Conservation (phyloP, 2,888 invertebrate species). For the Bugula neritina region DNA sequence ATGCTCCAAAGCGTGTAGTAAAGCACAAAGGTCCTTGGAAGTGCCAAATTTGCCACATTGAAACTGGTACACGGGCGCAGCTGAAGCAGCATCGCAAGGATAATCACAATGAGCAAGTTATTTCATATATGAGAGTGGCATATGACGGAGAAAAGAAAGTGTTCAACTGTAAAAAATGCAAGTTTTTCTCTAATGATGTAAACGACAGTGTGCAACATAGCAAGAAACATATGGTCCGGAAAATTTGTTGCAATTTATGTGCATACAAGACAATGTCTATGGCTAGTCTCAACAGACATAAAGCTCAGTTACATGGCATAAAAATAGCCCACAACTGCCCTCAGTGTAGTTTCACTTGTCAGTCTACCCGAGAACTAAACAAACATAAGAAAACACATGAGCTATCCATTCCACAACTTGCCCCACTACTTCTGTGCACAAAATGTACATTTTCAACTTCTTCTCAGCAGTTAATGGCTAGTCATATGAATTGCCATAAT, state of each 20-base stretch:
- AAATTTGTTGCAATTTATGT: background rate
- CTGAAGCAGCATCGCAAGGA: slow-evolving; percentile 7
- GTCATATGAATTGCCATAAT: background rate
- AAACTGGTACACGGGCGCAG: background rate
- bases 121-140: background rate
- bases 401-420: background rate
- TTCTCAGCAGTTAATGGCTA: background rate
- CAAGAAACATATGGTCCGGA: background rate
- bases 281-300: background rate
- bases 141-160: background rate
- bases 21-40: slow-evolving; percentile 1
- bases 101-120: background rate
- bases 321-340: background rate
- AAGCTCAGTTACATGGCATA: background rate
- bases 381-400: background rate
- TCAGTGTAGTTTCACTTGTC: background rate
- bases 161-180: background rate
- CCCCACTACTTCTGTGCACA: background rate
- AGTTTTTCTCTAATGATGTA: background rate
- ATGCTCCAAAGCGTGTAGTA: background rate
- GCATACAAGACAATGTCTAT: background rate
- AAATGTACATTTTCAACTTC: background rate
- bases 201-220: background rate
- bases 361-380: background rate
- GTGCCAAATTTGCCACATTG: background rate